A percentile compares a stretch with the other conserved stretches of the same genome.
phyloP scores from a whole-genome alignment of 1,140 invertebrate genomes.

The Dreissena polymorpha region DNA sequence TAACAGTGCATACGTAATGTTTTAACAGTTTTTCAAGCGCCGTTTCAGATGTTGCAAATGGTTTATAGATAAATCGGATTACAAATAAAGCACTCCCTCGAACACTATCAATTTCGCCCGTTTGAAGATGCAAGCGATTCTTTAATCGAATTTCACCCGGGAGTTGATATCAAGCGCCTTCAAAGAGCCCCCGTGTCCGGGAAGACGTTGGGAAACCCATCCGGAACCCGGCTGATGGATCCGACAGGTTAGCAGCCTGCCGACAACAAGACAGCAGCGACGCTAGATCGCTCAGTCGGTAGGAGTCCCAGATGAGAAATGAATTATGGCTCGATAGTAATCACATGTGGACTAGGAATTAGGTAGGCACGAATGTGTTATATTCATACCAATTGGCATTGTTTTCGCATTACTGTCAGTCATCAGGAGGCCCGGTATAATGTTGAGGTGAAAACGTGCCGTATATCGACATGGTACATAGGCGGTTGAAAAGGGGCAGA shows the following conservation, averaged over 20 bases:
- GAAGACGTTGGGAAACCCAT: slow-evolving; percentile 37
- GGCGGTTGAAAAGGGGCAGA: no score
- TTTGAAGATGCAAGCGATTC: slow-evolving; percentile 16
- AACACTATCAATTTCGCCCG: neutral
- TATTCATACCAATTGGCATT: slow-evolving; percentile 54
- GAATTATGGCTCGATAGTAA: slow-evolving; percentile 52
- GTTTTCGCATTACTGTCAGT: slow-evolving; percentile 55
- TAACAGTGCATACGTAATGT: no score
- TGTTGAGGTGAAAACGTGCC: no score
- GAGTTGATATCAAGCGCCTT: slow-evolving; percentile 13
- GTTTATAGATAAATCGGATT: no score
- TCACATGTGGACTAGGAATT: slow-evolving; percentile 43
- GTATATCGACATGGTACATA: no score
- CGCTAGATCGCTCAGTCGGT: slow-evolving; percentile 13
- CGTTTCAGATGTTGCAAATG: no score
- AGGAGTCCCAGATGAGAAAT: slow-evolving; percentile 52
- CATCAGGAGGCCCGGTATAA: no score
- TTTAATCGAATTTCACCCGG: slow-evolving; percentile 33
- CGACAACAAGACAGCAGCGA: slow-evolving; percentile 42
- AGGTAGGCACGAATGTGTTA: slow-evolving; percentile 45
- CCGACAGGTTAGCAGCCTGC: slow-evolving; percentile 18
- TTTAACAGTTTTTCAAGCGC: no score
- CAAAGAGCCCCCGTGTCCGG: slow-evolving; percentile 31
- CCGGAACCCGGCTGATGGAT: slow-evolving; percentile 37
- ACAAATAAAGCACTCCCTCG: neutral